A percentile compares a stretch with the other conserved stretches of the same genome.
phyloP scores from a whole-genome alignment of 1,140 invertebrate genomes.

The Saccostrea echinata region DNA sequence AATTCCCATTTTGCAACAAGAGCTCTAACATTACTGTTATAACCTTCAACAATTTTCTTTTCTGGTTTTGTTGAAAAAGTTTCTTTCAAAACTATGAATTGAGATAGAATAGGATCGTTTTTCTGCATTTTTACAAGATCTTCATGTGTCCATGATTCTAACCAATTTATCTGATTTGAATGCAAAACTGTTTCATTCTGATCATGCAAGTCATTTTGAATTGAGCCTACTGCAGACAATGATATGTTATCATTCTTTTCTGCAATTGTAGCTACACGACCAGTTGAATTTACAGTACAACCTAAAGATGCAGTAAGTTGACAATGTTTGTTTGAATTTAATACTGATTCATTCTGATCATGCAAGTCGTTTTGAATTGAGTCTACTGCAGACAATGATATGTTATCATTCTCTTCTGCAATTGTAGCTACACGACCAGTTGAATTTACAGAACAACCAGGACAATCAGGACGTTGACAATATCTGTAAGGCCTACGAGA shows the following conservation, averaged over 20 bases:
- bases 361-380: neutral
- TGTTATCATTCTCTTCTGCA: no score
- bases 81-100: slow-evolving; percentile 43
- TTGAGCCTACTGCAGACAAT: no score
- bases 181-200: no score
- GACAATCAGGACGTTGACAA: neutral
- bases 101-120: slow-evolving; percentile 24
- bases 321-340: no score
- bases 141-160: slow-evolving; percentile 45
- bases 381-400: no score
- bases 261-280: no score
- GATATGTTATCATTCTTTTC: no score
- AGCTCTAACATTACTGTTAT: neutral
- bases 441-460: neutral
- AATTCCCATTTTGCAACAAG: neutral
- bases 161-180: slow-evolving; percentile 53
- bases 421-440: neutral
- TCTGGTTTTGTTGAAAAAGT: slow-evolving; percentile 40
- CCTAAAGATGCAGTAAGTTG: no score
- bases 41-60: neutral
- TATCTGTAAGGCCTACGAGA: neutral
- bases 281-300: no score
- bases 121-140: slow-evolving; percentile 43
- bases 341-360: neutral
- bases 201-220: no score